A percentile compares a stretch with the other conserved stretches of the same genome.
Evolutionary conservation across 2,888 invertebrate genomes (phyloP).

Genomic region (Meteorus colon): DNA sequence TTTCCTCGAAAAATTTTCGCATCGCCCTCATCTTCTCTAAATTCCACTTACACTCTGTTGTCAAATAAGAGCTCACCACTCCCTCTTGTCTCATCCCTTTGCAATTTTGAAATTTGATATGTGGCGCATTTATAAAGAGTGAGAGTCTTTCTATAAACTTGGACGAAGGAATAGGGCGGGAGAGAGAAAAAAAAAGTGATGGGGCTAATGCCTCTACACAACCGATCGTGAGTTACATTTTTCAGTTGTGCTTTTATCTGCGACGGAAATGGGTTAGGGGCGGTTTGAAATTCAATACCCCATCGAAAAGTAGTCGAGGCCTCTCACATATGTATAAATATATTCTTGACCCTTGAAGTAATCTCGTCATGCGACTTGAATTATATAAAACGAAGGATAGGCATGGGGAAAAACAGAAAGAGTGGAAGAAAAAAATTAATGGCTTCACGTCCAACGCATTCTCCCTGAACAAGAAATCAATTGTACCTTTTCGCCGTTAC

Average conservation of each 20-base stretch:
- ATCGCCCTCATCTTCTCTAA: background rate
- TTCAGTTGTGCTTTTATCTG: slow-evolving; percentile 50
- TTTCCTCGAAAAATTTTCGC: slow-evolving; percentile 34
- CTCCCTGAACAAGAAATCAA: slow-evolving; percentile 11
- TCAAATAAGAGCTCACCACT: background rate
- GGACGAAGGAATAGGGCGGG: background rate
- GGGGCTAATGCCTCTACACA: slow-evolving; percentile 39
- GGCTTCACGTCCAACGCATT: slow-evolving; percentile 38
- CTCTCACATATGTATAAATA: slow-evolving; percentile 3
- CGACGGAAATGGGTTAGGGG: slow-evolving; percentile 39
- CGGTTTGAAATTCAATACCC: slow-evolving; percentile 42
- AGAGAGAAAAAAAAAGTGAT: slow-evolving; percentile 19
- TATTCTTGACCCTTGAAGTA: slow-evolving; percentile 44
- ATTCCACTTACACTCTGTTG: background rate
- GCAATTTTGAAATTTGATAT: slow-evolving; percentile 49
- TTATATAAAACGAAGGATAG: slow-evolving; percentile 37
- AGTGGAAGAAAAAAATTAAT: slow-evolving; percentile 33
- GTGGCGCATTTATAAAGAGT: slow-evolving; percentile 30
- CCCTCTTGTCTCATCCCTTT: slow-evolving; percentile 13
- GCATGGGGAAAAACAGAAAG: slow-evolving; percentile 19
- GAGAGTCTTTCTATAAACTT: background rate
- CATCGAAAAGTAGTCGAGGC: slow-evolving; percentile 34
- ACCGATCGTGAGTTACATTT: slow-evolving; percentile 48
- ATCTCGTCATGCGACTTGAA: slow-evolving; percentile 46
- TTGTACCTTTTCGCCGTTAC: background rate